Evolutionary conservation across 2,113 vertebrate genomes (phyloP).

Genomic region (Catharus minimus): DNA sequence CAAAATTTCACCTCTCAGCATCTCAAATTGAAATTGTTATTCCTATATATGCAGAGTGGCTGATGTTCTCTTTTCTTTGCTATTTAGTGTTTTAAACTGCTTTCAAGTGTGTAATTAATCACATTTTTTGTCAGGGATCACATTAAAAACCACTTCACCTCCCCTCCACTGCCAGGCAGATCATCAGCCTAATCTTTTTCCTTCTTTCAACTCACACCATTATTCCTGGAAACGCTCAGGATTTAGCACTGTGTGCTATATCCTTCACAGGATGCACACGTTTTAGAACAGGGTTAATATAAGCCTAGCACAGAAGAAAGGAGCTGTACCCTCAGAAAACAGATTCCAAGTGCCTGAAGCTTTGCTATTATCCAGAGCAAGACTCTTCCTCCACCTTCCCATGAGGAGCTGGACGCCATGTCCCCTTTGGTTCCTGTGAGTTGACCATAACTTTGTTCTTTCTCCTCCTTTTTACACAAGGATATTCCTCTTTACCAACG

Average conservation of each 20-base stretch:
- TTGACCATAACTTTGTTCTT: neutral
- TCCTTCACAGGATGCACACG: neutral
- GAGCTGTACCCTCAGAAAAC: neutral
- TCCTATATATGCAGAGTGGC: neutral
- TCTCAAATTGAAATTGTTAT: neutral
- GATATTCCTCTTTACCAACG: neutral
- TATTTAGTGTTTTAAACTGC: constrained; percentile 1
- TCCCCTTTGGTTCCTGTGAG: fast-evolving
- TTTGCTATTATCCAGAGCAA: neutral
- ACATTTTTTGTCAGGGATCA: neutral
- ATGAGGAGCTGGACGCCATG: fast-evolving
- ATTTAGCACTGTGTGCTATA: neutral
- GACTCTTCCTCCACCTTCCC: neutral
- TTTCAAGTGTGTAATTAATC: constrained; percentile 22
- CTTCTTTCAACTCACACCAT: neutral
- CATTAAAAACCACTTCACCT: constrained; percentile 24
- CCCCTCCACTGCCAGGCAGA: neutral
- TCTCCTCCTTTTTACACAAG: neutral
- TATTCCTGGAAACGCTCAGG: neutral
- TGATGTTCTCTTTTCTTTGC: neutral
- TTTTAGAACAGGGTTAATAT: neutral
- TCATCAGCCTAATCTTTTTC: neutral
- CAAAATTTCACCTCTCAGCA: neutral
- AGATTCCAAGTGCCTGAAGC: neutral
- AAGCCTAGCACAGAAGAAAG: neutral